Evolutionary conservation across 2,113 vertebrate species (phyloP), one percentile per base, ranked within the genome.

Genomic region (Machaerirhynchus nigripectus): DNA sequence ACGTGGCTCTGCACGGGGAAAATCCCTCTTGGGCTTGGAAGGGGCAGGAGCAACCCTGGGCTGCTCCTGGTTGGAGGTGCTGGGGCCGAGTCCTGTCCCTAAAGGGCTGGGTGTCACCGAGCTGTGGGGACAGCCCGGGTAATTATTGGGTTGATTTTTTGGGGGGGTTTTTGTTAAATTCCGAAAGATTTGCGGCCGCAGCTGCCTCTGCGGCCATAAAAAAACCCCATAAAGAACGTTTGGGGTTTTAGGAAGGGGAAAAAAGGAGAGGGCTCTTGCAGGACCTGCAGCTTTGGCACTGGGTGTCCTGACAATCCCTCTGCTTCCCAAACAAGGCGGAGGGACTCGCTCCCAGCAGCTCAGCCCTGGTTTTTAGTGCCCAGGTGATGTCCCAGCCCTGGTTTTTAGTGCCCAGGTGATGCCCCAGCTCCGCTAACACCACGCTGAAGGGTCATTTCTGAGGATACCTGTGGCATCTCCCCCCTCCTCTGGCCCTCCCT

Each of bases 141-240:
- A 0, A 5, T 28, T 12, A 2, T n/a, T 0, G 2, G 27, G 42
- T 42, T 42, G 11, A 42, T 42, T 42, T 39, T 39, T 17, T 42
- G n/a, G 42, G 42, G 75, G 40, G 35, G 21, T 63, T 87, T 63
- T 81, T 42, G 6, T 84, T 55, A 2, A 16, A 6, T 31, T 39
- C 35, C 19, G 6, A 15, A 39, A 40, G 2, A 4, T 26, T 26
- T 31, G 52, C 57, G 76, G 59, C 69, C 86, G 33, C 27, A n/a
- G 67, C 35, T 82, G 16, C 0, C 39, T 76, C 17, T 22, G 55
- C 42, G 86, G 20, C 67, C 19, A 3, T 52, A 27, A 28, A 42
- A 17, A 42, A 42, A 42, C 17, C 27, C 63, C 22, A 6, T 52
- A 28, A 28, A 52, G 42, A 7, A 42, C 30, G 9, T n/a, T 61